A percentile compares a stretch with the other conserved stretches of the same genome.
These are phyloP conservation scores for Drosophila ambigua DNA, from an alignment of 1,140 invertebrate genomes.

Conservation along the genomic window DNA sequence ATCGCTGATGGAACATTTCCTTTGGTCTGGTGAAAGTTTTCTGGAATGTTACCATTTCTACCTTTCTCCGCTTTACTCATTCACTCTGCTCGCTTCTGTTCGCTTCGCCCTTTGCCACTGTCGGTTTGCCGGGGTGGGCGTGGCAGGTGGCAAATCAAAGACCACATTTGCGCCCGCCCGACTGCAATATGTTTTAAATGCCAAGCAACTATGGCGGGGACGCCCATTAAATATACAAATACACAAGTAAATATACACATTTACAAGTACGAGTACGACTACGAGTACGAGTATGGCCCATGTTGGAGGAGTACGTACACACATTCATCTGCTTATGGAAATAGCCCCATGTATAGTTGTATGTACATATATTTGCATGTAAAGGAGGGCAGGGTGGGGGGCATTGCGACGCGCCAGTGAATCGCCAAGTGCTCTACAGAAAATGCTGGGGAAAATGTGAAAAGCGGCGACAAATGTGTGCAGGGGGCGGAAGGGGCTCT, in stretches of 20 bases:
- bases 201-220: slow-evolving; percentile 19
- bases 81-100: neutral
- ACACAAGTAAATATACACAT: neutral
- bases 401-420: slow-evolving; percentile 60
- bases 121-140: neutral
- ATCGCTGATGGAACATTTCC: no score
- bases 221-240: slow-evolving; percentile 36
- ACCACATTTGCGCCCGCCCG: slow-evolving; percentile 15
- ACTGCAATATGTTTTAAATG: slow-evolving; percentile 38
- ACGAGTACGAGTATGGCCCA: neutral
- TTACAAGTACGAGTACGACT: no score
- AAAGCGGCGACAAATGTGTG: slow-evolving; percentile 41
- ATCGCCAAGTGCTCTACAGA: slow-evolving; percentile 63
- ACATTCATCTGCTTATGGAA: slow-evolving; percentile 1
- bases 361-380: slow-evolving; percentile 12
- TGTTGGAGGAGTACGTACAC: neutral
- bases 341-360: neutral
- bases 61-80: no score
- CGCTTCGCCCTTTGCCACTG: no score
- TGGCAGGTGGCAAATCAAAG: slow-evolving; percentile 42
- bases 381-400: neutral
- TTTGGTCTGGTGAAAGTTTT: no score
- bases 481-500: neutral
- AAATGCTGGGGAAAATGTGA: slow-evolving; percentile 33
- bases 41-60: no score